A percentile compares a stretch with the other conserved stretches of the same genome.
These are phyloP conservation scores for Clavelina lepadiformis DNA, from an alignment of 23 tunicate species.

Conservation along the genomic window DNA sequence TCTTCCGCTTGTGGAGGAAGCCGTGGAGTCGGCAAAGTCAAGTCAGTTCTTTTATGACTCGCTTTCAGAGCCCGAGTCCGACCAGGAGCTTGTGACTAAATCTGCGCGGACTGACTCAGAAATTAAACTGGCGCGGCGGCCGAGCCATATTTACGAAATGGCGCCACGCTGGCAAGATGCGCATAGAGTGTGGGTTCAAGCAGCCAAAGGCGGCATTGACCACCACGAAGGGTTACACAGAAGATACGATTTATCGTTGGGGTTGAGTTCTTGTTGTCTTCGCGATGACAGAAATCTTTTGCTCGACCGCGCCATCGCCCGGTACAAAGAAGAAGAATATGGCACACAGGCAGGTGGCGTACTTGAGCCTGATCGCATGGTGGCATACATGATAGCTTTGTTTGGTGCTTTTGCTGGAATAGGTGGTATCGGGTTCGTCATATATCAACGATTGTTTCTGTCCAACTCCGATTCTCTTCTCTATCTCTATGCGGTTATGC, in stretches of 20 bases:
- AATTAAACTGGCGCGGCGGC: slow-evolving; percentile 47
- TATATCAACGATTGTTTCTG: slow-evolving; percentile 47
- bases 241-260: slow-evolving; percentile 45
- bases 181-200: slow-evolving; percentile 48
- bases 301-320: slow-evolving; percentile 6
- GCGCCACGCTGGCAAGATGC: slow-evolving; percentile 84
- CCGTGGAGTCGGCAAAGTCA: too few species aligned
- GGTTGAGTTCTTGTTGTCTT: slow-evolving; percentile 18
- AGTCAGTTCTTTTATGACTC: too few species aligned
- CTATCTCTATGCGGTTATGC: slow-evolving; percentile 56
- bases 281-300: not conserved
- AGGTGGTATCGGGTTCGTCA: slow-evolving; percentile 16
- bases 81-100: slow-evolving; percentile 57
- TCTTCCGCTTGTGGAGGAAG: too few species aligned
- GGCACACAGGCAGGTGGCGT: slow-evolving; percentile 42
- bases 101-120: slow-evolving; percentile 51
- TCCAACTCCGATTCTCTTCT: slow-evolving; percentile 69
- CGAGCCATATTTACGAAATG: slow-evolving; percentile 34
- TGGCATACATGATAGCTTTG: slow-evolving; percentile 9
- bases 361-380: not conserved
- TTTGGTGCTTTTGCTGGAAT: slow-evolving; percentile 22
- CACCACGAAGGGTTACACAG: slow-evolving; percentile 33
- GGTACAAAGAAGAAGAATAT: slow-evolving; percentile 30
- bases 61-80: slow-evolving; percentile 76
- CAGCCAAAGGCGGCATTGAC: slow-evolving; percentile 54